phyloP scores from a whole-genome alignment of 2,888 invertebrate genomes.

The Ochropacha duplaris region DNA sequence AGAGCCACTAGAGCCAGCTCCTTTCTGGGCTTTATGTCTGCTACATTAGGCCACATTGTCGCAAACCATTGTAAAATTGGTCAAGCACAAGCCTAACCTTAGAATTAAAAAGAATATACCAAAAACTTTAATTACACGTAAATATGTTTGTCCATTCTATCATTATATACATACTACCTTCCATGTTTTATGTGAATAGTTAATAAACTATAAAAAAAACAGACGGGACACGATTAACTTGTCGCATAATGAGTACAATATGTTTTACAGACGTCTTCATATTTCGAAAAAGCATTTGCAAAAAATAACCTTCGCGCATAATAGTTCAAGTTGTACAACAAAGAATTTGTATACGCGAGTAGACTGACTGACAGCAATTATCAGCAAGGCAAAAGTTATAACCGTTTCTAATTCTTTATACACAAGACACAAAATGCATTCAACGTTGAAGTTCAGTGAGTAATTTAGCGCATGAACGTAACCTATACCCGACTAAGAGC shows the following conservation, averaged over 20 bases:
- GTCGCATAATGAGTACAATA: neutral
- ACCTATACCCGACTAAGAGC: constrained; percentile 29
- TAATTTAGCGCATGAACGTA: constrained; percentile 1
- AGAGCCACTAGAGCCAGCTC: too few relatives aligned
- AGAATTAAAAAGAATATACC: too few relatives aligned
- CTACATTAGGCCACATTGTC: too few relatives aligned
- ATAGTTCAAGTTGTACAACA: neutral
- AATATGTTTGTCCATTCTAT: too few relatives aligned
- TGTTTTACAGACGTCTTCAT: neutral
- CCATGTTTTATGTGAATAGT: neutral
- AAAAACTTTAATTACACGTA: too few relatives aligned
- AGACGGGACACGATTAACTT: neutral
- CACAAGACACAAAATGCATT: neutral
- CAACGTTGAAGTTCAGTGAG: neutral
- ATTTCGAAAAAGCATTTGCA: neutral
- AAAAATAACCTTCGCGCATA: neutral
- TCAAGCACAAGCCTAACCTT: too few relatives aligned
- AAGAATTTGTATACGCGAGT: neutral
- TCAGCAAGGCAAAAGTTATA: neutral
- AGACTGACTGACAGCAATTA: neutral
- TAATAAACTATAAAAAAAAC: neutral
- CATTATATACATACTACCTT: too few relatives aligned
- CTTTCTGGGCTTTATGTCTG: too few relatives aligned
- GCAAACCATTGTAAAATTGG: too few relatives aligned
- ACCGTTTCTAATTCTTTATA: neutral